A percentile compares a stretch with the other conserved stretches of the same genome.
Evolutionary conservation across 64 coral and sea anemone genomes (phyloP).

Genomic region (Platygyra sinensis): DNA sequence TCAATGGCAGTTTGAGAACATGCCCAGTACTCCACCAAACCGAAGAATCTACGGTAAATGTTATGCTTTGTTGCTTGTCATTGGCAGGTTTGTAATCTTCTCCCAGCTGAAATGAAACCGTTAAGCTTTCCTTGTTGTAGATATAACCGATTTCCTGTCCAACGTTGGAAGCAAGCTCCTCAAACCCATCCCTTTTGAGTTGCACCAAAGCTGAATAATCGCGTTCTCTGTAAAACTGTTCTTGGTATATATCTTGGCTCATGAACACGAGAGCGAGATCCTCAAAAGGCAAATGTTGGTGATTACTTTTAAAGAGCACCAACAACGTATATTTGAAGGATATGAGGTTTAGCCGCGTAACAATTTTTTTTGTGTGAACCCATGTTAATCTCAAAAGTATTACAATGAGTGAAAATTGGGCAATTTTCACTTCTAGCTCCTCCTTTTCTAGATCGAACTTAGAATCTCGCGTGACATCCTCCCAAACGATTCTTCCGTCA

Average conservation of each 20-base stretch:
- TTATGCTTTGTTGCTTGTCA: neutral
- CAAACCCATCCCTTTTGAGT: conserved; percentile 25
- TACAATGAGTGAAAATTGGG: conserved; percentile 26
- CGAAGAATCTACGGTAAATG: conserved; percentile 20
- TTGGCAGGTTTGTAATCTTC: conserved; percentile 40
- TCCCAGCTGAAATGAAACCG: conserved; percentile 17
- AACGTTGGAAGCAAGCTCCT: conserved; percentile 10
- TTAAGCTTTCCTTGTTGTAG: conserved; percentile 36
- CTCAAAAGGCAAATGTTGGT: neutral
- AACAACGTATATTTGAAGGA: conserved; percentile 35
- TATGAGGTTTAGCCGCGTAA: conserved; percentile 13
- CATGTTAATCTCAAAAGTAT: neutral
- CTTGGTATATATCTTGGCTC: conserved; percentile 47
- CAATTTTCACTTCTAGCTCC: neutral
- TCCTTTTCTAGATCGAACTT: neutral
- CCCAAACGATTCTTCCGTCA: conserved; percentile 1
- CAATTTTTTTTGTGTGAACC: conserved; percentile 21
- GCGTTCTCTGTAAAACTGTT: conserved; percentile 16
- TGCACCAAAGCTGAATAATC: conserved; percentile 17
- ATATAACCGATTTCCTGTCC: neutral
- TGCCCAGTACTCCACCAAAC: conserved; percentile 42
- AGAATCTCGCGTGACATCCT: conserved; percentile 20
- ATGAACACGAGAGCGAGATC: conserved; percentile 46
- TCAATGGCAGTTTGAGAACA: neutral
- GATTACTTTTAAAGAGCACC: neutral